Evolutionary conservation across 2,797 vertebrate species (phyloP).

Genomic region (Anas georgica): DNA sequence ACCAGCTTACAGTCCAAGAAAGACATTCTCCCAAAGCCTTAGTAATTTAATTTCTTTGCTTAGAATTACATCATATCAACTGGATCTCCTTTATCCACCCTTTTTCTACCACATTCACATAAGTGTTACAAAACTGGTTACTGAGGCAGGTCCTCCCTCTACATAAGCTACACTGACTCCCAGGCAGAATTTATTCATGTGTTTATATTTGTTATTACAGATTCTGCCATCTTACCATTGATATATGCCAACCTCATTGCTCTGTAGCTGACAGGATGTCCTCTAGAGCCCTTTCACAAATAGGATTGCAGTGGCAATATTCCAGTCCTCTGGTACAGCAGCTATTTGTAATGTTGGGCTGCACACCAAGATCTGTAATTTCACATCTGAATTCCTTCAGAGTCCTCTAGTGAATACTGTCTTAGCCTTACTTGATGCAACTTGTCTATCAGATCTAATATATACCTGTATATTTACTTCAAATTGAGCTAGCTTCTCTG

Average conservation of each 20-base stretch:
- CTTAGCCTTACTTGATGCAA: background rate
- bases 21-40: background rate
- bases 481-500: background rate
- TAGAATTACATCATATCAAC: background rate
- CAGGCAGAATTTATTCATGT: background rate
- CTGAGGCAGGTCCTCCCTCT: background rate
- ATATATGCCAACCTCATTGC: background rate
- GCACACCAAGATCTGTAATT: background rate
- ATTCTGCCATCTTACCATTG: background rate
- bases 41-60: background rate
- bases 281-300: background rate
- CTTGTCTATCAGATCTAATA: background rate
- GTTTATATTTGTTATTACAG: background rate
- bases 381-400: background rate
- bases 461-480: background rate
- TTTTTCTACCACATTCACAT: background rate
- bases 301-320: background rate
- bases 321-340: accelerated
- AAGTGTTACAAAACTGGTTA: background rate
- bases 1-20: background rate
- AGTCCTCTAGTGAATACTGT: background rate
- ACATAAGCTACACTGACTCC: background rate
- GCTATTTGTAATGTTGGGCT: background rate
- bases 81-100: background rate
- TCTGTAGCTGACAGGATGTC: background rate